Base-by-base conservation (phyloP, 2,797 vertebrate species). In the Novumbra hubbsi region DNA sequence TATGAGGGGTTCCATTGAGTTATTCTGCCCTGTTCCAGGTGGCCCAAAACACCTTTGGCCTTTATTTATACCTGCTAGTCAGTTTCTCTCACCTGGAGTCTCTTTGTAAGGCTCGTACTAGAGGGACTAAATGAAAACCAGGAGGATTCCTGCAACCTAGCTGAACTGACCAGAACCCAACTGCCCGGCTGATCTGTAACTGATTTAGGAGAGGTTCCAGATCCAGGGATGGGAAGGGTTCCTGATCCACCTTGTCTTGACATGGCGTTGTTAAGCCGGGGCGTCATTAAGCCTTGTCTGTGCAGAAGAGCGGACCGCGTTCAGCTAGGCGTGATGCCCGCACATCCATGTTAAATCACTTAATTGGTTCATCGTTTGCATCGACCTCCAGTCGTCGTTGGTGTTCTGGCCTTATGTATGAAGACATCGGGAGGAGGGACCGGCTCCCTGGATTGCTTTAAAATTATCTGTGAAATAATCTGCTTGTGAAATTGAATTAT, bases 401-500 rank as follows among this genome's bases (percentile, higher is more conserved):
- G 55, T 24, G 55, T 60, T 24, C 55, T 14, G 14, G 16, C 24
- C 55, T 24, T 24, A 24, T 60, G 24, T 60, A 2, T 60, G 21
- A 27, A 14, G 55, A 24, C 4, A 24, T 21, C 24, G 21, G 55
- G 21, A 24, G 11, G 55, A 11, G 55, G 21, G 24, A 60, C n/a
- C 9, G 11, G 21, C 21, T 60, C 21, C 24, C 9, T 24, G 11
- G 55, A 60, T 21, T 24, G 55, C 55, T 12, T 60, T 4, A 5
- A 60, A 27, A 60, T 60, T 1, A 60, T 60, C 24, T 60, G 55
- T 63, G 21, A 68, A 72, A 70, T 78, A 77, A 78, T 78, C 71
- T 75, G 68, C 63, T 73, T 71, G 52, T 52, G 52, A 80, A 77
- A 80, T 72, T 52, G 27, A 77, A 80, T 78, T 74, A 79, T 67